These are phyloP conservation scores for Xyliphius kryptos DNA, from an alignment of 2,113 vertebrate genomes.

Conservation along the genomic window DNA sequence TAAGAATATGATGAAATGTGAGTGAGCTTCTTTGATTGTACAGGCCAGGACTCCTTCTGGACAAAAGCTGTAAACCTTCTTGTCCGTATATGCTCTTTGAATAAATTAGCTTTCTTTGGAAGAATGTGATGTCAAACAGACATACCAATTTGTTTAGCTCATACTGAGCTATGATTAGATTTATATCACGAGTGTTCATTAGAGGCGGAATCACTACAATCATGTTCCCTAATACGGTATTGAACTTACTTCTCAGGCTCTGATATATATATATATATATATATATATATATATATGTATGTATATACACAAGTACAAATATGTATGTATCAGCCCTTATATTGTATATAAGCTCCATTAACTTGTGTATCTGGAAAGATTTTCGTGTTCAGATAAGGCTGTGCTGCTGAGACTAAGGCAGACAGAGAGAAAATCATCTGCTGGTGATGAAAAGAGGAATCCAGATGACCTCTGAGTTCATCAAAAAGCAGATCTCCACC, in stretches of 20 bases:
- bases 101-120: not conserved
- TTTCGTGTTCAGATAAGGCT: not conserved
- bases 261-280: too few relatives aligned
- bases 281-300: too few relatives aligned
- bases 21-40: not conserved
- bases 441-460: constrained; percentile 23
- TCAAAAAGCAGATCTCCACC: constrained; percentile 9
- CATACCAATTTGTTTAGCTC: not conserved
- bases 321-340: too few relatives aligned
- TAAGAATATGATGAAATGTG: constrained; percentile 7
- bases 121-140: not conserved
- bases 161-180: not conserved
- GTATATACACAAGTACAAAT: too few relatives aligned
- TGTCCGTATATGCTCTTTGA: not conserved
- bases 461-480: constrained; percentile 12
- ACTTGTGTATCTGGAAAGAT: not conserved
- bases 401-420: not conserved
- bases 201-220: too few relatives aligned
- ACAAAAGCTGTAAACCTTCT: not conserved
- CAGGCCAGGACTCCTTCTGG: not conserved
- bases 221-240: too few relatives aligned
- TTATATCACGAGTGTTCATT: not conserved
- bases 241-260: too few relatives aligned
- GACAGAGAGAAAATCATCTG: constrained; percentile 12
- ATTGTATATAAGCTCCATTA: not conserved